Evolutionary conservation across 2,888 invertebrate species (phyloP).

Genomic region (Temnothorax unifasciatus): DNA sequence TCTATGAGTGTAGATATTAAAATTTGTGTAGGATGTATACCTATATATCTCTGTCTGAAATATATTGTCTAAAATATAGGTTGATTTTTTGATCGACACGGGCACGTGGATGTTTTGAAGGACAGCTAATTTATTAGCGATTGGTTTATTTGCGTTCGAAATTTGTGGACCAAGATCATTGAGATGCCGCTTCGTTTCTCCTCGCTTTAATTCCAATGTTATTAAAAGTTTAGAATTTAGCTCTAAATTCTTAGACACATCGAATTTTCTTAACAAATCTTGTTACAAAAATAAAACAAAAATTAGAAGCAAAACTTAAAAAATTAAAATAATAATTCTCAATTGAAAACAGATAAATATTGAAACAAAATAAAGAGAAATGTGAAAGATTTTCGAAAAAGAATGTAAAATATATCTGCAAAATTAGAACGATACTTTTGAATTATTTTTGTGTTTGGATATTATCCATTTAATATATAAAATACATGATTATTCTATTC

Average conservation of each 20-base stretch:
- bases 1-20: neutral
- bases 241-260: neutral
- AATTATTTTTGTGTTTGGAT: neutral
- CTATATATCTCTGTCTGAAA: neutral
- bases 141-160: constrained; percentile 61
- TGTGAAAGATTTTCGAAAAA: neutral
- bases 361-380: neutral
- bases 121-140: constrained; percentile 60
- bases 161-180: constrained; percentile 52
- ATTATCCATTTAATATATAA: neutral
- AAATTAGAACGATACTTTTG: neutral
- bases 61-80: constrained; percentile 16
- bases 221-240: neutral
- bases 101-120: constrained; percentile 35
- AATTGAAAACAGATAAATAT: neutral
- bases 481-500: neutral
- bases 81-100: constrained; percentile 59
- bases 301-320: neutral
- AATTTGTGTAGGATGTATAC: neutral
- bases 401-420: neutral
- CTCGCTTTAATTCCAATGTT: constrained; percentile 31
- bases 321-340: neutral
- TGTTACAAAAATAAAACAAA: neutral
- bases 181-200: constrained; percentile 34
- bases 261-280: neutral